These are phyloP conservation scores for Calycopis cecrops DNA, from an alignment of 1,140 invertebrate genomes.

Conservation along the genomic window DNA sequence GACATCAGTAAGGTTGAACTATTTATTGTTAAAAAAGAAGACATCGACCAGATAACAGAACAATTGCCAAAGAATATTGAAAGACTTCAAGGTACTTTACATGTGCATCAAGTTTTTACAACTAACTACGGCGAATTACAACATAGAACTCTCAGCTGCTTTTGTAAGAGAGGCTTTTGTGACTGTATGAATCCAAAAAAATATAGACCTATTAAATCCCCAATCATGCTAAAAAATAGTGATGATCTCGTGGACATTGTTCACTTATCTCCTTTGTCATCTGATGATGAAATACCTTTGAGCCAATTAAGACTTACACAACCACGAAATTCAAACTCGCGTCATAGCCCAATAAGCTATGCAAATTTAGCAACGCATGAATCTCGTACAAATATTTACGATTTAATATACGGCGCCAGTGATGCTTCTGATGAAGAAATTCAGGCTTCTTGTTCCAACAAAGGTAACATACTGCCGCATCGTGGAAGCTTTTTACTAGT, in stretches of 20 bases:
- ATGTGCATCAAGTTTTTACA: constrained; percentile 16
- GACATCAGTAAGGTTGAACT: constrained; percentile 12
- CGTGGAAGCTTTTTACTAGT: neutral
- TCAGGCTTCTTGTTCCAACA: neutral
- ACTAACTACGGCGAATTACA: neutral
- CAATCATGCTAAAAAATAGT: constrained; percentile 1
- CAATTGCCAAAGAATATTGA: constrained; percentile 7
- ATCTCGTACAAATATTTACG: constrained; percentile 7
- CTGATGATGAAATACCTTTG: constrained; percentile 4
- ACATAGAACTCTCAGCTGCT: constrained; percentile 14
- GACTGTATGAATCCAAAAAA: constrained; percentile 14
- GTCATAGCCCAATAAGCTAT: constrained; percentile 11
- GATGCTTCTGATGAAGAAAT: constrained; percentile 12
- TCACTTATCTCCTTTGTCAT: constrained; percentile 1
- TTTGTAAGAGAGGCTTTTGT: constrained; percentile 12
- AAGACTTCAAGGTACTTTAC: constrained; percentile 12
- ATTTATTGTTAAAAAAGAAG: constrained; percentile 8
- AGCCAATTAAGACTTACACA: constrained; percentile 1
- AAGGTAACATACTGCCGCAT: constrained; percentile 1
- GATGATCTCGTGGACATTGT: constrained; percentile 8
- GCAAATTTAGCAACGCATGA: no score
- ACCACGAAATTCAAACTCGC: constrained; percentile 1
- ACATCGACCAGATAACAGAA: constrained; percentile 5
- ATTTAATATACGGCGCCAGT: constrained; percentile 12
- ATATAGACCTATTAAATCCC: constrained; percentile 7